Base-by-base conservation (phyloP, 2,113 vertebrate species). In the Aramus guarauna region DNA sequence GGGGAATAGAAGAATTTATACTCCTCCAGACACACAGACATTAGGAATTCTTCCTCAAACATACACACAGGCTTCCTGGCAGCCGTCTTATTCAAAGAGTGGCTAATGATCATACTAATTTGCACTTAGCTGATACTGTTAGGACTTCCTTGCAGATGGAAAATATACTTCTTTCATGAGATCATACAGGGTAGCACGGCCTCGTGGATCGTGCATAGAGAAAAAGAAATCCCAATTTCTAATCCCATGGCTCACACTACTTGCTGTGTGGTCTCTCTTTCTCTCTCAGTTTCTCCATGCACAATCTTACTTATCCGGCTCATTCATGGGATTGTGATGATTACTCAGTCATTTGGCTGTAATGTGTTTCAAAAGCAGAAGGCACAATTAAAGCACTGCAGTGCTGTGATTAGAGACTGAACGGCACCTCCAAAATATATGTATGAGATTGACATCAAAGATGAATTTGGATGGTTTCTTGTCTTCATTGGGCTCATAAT, bases 201-300 rank as follows among this genome's bases (percentile, higher is more conserved):
- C 88, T 69, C 1, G 22, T 75, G 88, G 91, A 89, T 16, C 76
- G 69, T 58, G 76, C 30, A 2, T 0, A 34, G 73, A 89, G 94
- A 41, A 53, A 71, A 69, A 95, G 88, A 93, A 96, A 94, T 94
- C 94, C 92, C 76, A 14, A 3, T 30, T 78, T 75, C 80, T 72
- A 56, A 94, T 94, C 96, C 94, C 94, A 72, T 0, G 53, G 89
- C 91, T 95, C 91, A 45, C 77, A 19, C 69, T 76, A 18, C 97
- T 97, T 69, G 30, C 84, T 96, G 96, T 97, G 97, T 97, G 97
- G 97, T 97, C 96, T 81, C 52, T 66, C 50, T 36, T 81, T 53
- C 77, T 79, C 59, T 79, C 79, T 41, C 23, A 1, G 62, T 73
- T 90, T 55, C 92, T 76, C 83, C 45, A 1, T 15, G 94, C 19